Conservation (phyloP, 2,113 vertebrate genomes). For the Sander lucioperca region DNA sequence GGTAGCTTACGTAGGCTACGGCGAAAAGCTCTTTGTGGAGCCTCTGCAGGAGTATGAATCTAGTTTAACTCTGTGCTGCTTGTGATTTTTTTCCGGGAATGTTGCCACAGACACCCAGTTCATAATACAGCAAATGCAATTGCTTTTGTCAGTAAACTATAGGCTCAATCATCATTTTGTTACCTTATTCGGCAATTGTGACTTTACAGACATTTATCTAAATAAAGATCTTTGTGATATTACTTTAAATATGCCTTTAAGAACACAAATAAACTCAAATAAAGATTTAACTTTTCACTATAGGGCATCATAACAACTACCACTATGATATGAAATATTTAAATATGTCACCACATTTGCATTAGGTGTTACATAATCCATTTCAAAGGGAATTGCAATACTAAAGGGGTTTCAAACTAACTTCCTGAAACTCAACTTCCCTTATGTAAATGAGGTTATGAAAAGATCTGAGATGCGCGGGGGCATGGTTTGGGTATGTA, state of each 20-base stretch:
- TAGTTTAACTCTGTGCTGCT: too few relatives aligned
- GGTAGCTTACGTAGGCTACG: too few relatives aligned
- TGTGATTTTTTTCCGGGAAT: too few relatives aligned
- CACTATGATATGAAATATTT: slow-evolving; percentile 43
- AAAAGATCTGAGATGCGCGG: slow-evolving; percentile 62
- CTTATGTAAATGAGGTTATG: slow-evolving; percentile 69
- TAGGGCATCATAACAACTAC: slow-evolving; percentile 4
- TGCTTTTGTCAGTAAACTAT: too few relatives aligned
- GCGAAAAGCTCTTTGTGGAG: too few relatives aligned
- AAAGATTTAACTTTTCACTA: slow-evolving; percentile 18
- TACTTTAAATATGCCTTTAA: slow-evolving; percentile 12
- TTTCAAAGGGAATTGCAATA: slow-evolving; percentile 59
- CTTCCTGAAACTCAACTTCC: slow-evolving; percentile 65
- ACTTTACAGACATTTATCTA: too few relatives aligned
- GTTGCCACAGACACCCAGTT: too few relatives aligned
- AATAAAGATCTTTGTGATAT: background rate
- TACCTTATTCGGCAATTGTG: too few relatives aligned
- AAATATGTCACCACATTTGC: slow-evolving; percentile 61
- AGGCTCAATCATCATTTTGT: too few relatives aligned
- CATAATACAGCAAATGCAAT: background rate
- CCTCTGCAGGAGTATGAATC: too few relatives aligned
- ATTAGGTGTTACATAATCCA: slow-evolving; percentile 56
- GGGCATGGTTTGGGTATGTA: slow-evolving; percentile 49
- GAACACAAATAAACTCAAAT: too few relatives aligned
- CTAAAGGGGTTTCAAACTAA: slow-evolving; percentile 64